Evolutionary conservation across 2,113 vertebrate genomes (phyloP).

Genomic region (Oxyura jamaicensis): DNA sequence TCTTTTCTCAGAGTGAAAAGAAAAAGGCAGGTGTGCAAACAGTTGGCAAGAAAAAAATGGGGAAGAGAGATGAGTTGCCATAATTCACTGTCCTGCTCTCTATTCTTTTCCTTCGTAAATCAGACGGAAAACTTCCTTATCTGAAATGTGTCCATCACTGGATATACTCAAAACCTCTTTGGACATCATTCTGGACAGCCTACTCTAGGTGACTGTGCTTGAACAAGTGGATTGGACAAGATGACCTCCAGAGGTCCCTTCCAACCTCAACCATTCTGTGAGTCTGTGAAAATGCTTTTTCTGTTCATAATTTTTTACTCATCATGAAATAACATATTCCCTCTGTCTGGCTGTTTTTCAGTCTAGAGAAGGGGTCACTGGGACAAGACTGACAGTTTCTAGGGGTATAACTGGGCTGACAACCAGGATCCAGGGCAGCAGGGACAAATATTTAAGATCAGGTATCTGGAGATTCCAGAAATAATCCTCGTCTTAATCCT

Average conservation of each 20-base stretch:
- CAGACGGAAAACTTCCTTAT: not conserved
- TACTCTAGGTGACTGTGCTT: not conserved
- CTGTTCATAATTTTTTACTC: not conserved
- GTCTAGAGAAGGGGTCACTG: not conserved
- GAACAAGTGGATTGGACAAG: not conserved
- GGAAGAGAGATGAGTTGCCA: not conserved
- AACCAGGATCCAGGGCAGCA: not conserved
- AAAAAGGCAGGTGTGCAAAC: not conserved
- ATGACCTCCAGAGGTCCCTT: not conserved
- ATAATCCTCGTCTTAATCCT: not conserved
- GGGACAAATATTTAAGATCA: not conserved
- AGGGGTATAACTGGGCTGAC: not conserved
- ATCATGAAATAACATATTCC: not conserved
- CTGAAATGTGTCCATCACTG: not conserved
- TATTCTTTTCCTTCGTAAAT: not conserved
- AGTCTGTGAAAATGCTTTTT: not conserved
- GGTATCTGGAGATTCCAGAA: not conserved
- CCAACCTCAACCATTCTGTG: too few relatives aligned
- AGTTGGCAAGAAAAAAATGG: not conserved
- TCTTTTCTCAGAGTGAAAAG: not conserved
- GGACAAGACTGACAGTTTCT: not conserved
- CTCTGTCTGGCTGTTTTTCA: not conserved
- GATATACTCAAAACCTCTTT: not conserved
- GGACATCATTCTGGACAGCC: rapidly evolving
- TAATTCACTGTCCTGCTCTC: not conserved